phyloP scores from a whole-genome alignment of 2,888 invertebrate genomes.

The Julus scandinavius region DNA sequence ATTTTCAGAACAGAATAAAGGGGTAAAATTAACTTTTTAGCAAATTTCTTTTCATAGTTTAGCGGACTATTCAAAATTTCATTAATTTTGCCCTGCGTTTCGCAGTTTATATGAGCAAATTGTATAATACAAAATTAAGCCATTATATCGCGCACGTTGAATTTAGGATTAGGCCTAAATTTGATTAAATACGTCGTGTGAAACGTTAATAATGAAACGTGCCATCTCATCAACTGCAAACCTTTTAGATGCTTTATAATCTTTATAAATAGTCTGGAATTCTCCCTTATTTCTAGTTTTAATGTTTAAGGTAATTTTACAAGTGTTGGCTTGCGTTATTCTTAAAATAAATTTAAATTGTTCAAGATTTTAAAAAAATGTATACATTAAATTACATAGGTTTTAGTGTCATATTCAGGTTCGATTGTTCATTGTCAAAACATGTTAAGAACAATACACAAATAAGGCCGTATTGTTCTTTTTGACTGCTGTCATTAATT shows the following conservation, averaged over 20 bases:
- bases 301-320: no score
- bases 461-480: not conserved
- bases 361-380: not conserved
- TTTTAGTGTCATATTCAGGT: not conserved
- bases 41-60: not conserved
- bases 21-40: not conserved
- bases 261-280: no score
- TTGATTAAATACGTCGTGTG: no score
- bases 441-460: no score
- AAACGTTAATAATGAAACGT: no score
- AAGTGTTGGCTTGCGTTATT: no score
- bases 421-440: not conserved
- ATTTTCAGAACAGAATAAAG: not conserved
- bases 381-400: not conserved
- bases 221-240: no score
- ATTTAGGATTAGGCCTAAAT: not conserved
- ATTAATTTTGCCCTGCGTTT: not conserved
- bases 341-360: not conserved
- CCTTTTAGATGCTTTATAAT: no score
- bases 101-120: not conserved
- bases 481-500: not conserved
- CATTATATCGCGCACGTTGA: not conserved
- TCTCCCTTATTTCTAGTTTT: no score
- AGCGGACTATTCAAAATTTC: not conserved
- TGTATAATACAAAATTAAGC: not conserved